A percentile compares a stretch with the other conserved stretches of the same genome.
Evolutionary conservation across 2,797 vertebrate genomes (phyloP).

Genomic region (Podarcis siculus): DNA sequence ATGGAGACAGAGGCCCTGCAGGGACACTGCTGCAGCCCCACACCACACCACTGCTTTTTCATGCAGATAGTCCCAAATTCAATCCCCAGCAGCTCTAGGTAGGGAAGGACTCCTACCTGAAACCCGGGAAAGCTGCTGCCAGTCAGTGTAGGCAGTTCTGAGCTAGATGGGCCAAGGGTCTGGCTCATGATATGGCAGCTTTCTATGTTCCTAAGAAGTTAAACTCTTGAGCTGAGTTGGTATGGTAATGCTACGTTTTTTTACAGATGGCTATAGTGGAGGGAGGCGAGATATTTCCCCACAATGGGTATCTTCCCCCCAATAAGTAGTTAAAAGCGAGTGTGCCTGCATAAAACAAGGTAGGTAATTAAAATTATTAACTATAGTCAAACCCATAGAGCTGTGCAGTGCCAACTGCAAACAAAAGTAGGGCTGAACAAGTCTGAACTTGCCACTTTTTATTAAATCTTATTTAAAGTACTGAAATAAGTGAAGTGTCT

Average conservation of each 20-base stretch:
- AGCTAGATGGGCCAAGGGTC: too few relatives aligned
- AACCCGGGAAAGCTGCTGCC: too few relatives aligned
- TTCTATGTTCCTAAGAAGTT: not conserved
- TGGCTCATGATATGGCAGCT: too few relatives aligned
- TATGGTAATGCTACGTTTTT: slow-evolving; percentile 6
- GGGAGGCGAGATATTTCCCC: not conserved
- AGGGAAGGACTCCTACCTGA: too few relatives aligned
- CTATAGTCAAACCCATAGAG: slow-evolving; percentile 71
- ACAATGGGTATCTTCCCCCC: slow-evolving; percentile 52
- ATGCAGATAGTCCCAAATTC: too few relatives aligned
- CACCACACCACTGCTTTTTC: too few relatives aligned
- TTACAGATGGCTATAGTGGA: not conserved
- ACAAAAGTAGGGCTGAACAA: slow-evolving; percentile 77
- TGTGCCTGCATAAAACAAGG: slow-evolving; percentile 76
- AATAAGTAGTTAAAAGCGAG: slow-evolving; percentile 76
- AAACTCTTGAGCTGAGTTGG: not conserved
- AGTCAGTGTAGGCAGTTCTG: too few relatives aligned
- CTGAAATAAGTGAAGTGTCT: slow-evolving; percentile 88
- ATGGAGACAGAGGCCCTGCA: too few relatives aligned
- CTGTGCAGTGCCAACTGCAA: slow-evolving; percentile 78
- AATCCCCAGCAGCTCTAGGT: too few relatives aligned
- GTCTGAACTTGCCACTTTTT: slow-evolving; percentile 85
- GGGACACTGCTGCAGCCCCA: too few relatives aligned
- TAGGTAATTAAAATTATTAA: slow-evolving; percentile 77
- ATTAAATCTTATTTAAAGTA: slow-evolving; percentile 91